Evolutionary conservation across 1,140 invertebrate genomes (phyloP), one percentile per base, ranked within the genome.

Genomic region (Hesperophylax magnus): DNA sequence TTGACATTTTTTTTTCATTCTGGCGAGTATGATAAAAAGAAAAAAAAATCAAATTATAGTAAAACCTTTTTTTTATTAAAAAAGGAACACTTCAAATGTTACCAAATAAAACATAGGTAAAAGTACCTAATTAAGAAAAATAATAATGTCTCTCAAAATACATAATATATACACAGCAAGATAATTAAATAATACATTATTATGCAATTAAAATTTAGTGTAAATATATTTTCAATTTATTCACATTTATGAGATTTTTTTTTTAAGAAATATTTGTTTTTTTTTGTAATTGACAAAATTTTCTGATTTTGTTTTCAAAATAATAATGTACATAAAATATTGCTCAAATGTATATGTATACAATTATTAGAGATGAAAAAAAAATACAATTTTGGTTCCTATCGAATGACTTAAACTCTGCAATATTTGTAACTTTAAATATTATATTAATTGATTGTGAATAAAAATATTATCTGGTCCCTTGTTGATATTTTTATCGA

Each of bases 271-370:
- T 1, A 1, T 11, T n/a, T 1, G 17, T 5, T 58, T 18, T 18
- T 56, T 18, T 18, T 58, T 20, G 20, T 58, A 58, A 11, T 58
- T 6, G 17, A 18, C 4, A 58, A 58, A 58, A 58, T 1, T 20
- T 5, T 58, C 5, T 58, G 17, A 18, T 58, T n/a, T 18, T 18
- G 20, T 58, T 58, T 15, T 58, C 54, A 58, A n/a, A 18, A 56
- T 24, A 65, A 24, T 27, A 17, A 60, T 77, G 74, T 77, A 79
- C 77, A 78, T 79, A 83, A 84, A 63, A 72, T 71, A 80, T 84
- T 84, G 80, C 80, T 84, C 80, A 84, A 84, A 84, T 83, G 75
- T 81, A 81, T 84, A 81, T 84, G 80, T 81, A 81, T 84, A 84
- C 77, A 84, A 74, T 56, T 74, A 69, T 69, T 39, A 39, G 34